A percentile compares a stretch with the other conserved stretches of the same genome.
These are phyloP conservation scores for Rhea pennata DNA, from an alignment of 2,113 vertebrate species.

Conservation along the genomic window DNA sequence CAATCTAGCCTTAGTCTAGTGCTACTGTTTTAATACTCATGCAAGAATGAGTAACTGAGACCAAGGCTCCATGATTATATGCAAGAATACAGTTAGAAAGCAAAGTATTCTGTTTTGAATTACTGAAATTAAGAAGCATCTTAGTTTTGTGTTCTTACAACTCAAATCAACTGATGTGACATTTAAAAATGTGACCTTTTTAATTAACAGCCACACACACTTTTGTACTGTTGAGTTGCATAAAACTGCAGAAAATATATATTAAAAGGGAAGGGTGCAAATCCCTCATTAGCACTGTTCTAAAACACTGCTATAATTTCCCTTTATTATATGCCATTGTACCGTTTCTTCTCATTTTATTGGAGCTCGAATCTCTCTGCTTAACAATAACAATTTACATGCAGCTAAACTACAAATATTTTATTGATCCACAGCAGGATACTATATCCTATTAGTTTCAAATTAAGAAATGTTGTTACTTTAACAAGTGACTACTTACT, in stretches of 20 bases:
- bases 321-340: not conserved
- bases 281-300: conserved; percentile 12
- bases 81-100: not conserved
- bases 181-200: not conserved
- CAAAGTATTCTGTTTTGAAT: not conserved
- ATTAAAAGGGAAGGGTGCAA: conserved; percentile 1
- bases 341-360: conserved; percentile 14
- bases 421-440: not conserved
- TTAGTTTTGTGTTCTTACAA: not conserved
- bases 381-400: conserved; percentile 17
- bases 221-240: not conserved
- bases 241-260: not conserved
- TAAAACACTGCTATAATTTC: conserved; percentile 23
- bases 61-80: not conserved
- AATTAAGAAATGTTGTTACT: not conserved
- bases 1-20: not conserved
- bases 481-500: not conserved
- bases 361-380: not conserved
- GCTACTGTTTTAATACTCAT: not conserved
- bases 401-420: conserved; percentile 1
- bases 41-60: not conserved
- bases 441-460: not conserved
- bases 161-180: not conserved
- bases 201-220: not conserved
- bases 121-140: not conserved